Conservation (phyloP, 2,113 vertebrate genomes). For the Cebidichthys violaceus region DNA sequence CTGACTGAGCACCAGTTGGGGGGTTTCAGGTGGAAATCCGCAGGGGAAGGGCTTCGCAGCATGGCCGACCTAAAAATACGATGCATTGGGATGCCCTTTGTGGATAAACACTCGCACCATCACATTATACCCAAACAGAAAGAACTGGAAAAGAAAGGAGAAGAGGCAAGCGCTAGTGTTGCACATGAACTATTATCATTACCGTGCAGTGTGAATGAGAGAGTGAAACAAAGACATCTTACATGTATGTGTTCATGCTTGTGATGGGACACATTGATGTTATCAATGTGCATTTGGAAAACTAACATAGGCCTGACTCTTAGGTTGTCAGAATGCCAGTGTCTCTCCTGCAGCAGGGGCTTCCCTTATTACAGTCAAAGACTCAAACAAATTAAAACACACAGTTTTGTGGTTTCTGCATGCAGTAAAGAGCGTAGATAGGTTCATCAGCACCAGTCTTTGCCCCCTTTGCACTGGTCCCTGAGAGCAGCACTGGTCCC, state of each 20-base stretch:
- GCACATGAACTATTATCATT: neutral
- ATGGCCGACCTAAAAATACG: slow-evolving; percentile 48
- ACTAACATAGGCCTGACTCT: neutral
- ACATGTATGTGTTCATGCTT: neutral
- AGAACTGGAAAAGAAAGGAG: neutral
- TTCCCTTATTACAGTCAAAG: neutral
- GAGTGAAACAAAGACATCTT: neutral
- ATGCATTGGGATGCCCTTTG: slow-evolving; percentile 14
- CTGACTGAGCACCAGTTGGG: slow-evolving; percentile 39
- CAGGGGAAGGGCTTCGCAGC: slow-evolving; percentile 38
- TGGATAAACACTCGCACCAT: slow-evolving; percentile 25
- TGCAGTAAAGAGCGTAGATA: neutral
- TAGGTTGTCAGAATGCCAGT: neutral
- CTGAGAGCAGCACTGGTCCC: neutral
- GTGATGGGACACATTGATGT: neutral
- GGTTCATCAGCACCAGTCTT: neutral
- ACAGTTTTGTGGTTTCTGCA: neutral
- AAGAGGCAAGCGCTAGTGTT: neutral
- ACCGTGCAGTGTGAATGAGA: neutral
- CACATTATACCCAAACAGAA: neutral
- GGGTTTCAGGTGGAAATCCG: slow-evolving; percentile 58
- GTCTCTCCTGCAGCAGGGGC: neutral
- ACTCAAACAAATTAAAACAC: neutral
- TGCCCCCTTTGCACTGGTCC: neutral
- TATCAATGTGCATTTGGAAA: neutral